phyloP scores from a whole-genome alignment of 2,113 vertebrate genomes.

The Onychorhynchus coronatus region DNA sequence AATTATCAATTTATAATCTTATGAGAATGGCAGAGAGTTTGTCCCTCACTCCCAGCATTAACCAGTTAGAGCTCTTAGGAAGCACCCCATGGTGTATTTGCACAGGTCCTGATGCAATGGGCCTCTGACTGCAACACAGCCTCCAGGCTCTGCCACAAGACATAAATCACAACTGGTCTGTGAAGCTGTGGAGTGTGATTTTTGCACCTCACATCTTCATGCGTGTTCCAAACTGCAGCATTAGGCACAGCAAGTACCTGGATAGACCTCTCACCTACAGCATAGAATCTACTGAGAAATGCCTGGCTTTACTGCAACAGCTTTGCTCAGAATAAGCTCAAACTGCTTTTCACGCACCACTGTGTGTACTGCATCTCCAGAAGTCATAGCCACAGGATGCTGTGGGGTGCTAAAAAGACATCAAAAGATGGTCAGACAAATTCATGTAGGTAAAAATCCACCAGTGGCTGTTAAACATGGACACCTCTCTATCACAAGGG shows the following conservation, averaged over 20 bases:
- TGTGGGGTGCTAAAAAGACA: neutral
- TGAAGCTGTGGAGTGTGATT: neutral
- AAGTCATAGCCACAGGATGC: neutral
- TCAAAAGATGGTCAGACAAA: neutral
- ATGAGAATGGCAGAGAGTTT: neutral
- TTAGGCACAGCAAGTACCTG: neutral
- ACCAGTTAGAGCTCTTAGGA: neutral
- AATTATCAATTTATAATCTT: neutral
- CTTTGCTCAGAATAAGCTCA: neutral
- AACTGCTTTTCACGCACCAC: neutral
- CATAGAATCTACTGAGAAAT: neutral
- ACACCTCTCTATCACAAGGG: neutral
- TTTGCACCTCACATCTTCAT: neutral
- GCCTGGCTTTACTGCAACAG: rapidly evolving
- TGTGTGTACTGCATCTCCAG: neutral
- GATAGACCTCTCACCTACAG: neutral
- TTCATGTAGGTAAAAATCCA: neutral
- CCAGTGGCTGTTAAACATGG: neutral
- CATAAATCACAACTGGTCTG: neutral
- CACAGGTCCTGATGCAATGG: neutral
- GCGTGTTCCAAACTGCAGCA: neutral
- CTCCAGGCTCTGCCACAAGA: neutral
- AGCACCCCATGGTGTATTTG: neutral
- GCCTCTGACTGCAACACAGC: neutral
- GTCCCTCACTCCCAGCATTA: rapidly evolving